phyloP scores from a whole-genome alignment of 2,113 vertebrate species.

The Semnornis frantzii region DNA sequence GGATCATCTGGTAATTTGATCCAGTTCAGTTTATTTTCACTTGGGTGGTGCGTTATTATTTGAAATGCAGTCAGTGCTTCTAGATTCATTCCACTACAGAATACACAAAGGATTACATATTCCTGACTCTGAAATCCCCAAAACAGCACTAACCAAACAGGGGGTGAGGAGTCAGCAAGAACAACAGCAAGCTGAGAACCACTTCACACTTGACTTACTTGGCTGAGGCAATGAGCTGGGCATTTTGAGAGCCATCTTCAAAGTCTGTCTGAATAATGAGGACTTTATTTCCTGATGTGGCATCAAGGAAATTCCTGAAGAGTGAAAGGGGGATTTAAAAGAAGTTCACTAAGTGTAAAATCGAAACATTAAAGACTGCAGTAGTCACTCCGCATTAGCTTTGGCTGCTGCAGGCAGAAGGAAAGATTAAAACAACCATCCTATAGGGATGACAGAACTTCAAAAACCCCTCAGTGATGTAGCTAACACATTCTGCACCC shows the following conservation, averaged over 20 bases:
- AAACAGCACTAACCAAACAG: neutral
- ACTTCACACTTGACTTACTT: slow-evolving; percentile 77
- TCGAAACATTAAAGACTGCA: neutral
- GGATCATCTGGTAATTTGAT: neutral
- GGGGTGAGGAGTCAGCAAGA: neutral
- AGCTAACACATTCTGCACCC: accelerated
- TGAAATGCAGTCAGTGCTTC: neutral
- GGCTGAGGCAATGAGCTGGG: slow-evolving; percentile 91
- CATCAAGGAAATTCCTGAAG: slow-evolving; percentile 78
- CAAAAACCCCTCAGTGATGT: neutral
- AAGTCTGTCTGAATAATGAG: slow-evolving; percentile 93
- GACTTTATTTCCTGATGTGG: slow-evolving; percentile 72
- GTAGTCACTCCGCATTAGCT: neutral
- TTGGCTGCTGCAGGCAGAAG: neutral
- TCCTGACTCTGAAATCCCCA: neutral
- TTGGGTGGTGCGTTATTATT: neutral
- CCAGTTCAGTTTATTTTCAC: neutral
- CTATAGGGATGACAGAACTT: neutral
- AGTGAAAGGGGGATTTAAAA: neutral
- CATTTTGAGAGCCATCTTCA: slow-evolving; percentile 80
- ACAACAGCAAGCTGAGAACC: neutral
- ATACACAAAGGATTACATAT: neutral
- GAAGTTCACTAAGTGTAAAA: neutral
- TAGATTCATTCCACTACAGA: neutral
- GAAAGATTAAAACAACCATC: neutral